Evolutionary conservation across 2,888 invertebrate genomes (phyloP).

Genomic region (Hypselothyrea guttata): DNA sequence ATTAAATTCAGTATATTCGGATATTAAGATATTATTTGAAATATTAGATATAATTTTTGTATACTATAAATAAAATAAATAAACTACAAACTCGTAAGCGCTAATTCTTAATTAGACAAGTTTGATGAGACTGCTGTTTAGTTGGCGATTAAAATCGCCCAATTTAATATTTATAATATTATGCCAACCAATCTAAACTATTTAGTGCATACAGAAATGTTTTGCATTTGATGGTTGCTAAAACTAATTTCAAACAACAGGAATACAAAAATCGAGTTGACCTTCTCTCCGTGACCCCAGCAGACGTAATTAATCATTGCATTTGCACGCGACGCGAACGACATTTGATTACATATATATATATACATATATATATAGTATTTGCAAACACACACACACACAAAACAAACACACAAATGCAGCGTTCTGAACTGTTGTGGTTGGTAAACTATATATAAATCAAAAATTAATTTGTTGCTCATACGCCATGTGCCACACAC

Average conservation of each 20-base stretch:
- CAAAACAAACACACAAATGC: slow-evolving; percentile 4
- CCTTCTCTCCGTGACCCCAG: slow-evolving; percentile 14
- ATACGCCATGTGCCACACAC: slow-evolving; percentile 47
- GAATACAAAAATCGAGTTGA: slow-evolving; percentile 18
- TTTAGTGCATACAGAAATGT: background rate
- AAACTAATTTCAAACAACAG: background rate
- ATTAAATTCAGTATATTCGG: too few species aligned
- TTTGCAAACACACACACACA: slow-evolving; percentile 29
- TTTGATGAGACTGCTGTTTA: too few species aligned
- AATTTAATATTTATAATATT: too few species aligned
- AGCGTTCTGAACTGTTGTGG: background rate
- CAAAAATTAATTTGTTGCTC: slow-evolving; percentile 74
- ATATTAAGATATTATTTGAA: too few species aligned
- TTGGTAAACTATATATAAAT: slow-evolving; percentile 45
- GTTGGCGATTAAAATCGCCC: too few species aligned
- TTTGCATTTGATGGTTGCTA: background rate
- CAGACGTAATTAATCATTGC: slow-evolving; percentile 72
- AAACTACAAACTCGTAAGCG: too few species aligned
- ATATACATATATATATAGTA: too few species aligned
- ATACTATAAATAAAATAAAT: too few species aligned
- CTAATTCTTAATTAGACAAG: too few species aligned
- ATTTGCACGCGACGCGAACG: slow-evolving; percentile 46
- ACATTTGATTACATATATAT: slow-evolving; percentile 76
- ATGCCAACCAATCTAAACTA: too few species aligned
- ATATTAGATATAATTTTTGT: too few species aligned